A percentile compares a stretch with the other conserved stretches of the same genome.
phyloP scores from a whole-genome alignment of 2,113 vertebrate species.

The Plestiodon gilberti region DNA sequence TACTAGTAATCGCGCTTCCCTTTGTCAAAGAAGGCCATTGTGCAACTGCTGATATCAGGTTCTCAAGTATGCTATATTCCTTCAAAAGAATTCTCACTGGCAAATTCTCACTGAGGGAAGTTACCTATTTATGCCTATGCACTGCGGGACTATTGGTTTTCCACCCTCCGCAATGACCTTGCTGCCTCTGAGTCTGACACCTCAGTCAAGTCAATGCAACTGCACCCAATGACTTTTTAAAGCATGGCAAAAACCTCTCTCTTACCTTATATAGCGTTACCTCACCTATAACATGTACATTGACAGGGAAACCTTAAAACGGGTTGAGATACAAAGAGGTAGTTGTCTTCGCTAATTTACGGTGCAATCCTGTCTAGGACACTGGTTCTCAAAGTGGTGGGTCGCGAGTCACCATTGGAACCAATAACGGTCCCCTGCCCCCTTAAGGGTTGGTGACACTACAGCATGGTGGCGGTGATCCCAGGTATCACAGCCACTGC shows the following conservation, averaged over 20 bases:
- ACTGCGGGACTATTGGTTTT: background rate
- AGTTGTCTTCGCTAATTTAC: background rate
- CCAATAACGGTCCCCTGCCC: too few species aligned
- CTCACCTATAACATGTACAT: too few species aligned
- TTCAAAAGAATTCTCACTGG: background rate
- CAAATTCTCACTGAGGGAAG: too few species aligned
- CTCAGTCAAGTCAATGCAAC: conserved; percentile 2
- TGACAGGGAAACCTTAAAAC: background rate
- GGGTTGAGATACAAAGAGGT: background rate
- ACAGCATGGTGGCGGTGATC: too few species aligned
- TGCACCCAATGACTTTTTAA: background rate
- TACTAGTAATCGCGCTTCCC: background rate
- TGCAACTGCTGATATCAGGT: background rate
- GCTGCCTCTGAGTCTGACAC: background rate
- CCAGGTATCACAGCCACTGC: too few species aligned
- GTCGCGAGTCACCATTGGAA: too few species aligned
- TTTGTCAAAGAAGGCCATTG: background rate
- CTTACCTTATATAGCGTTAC: too few species aligned
- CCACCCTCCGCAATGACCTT: background rate
- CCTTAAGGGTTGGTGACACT: too few species aligned
- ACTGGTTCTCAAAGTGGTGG: too few species aligned
- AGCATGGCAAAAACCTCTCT: too few species aligned
- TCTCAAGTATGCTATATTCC: background rate
- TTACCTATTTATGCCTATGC: too few species aligned
- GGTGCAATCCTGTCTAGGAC: too few species aligned